phyloP scores from a whole-genome alignment of 2,113 vertebrate species.

The Proteles cristata region DNA sequence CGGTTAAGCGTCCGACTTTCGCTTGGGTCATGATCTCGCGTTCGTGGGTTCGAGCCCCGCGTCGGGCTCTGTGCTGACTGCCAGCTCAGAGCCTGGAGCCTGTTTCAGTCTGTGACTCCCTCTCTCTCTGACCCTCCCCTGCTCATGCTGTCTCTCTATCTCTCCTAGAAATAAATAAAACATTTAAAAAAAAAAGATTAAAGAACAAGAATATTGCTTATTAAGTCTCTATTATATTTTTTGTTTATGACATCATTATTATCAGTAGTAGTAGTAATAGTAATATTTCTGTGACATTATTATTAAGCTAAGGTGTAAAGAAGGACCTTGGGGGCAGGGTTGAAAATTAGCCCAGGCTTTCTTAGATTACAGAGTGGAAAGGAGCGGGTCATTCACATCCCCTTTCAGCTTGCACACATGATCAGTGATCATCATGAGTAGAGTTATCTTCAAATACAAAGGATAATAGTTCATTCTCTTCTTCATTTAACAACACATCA shows the following conservation, averaged over 20 bases:
- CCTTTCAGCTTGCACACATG: not conserved
- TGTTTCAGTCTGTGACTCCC: no score
- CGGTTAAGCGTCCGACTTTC: no score
- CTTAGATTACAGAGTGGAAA: not conserved
- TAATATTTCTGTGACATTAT: not conserved
- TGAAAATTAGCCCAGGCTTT: constrained; percentile 38
- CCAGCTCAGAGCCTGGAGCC: no score
- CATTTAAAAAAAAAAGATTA: no score
- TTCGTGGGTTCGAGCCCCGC: no score
- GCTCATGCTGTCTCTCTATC: no score
- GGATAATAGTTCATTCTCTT: constrained; percentile 45
- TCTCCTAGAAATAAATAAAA: no score
- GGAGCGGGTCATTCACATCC: not conserved
- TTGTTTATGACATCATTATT: not conserved
- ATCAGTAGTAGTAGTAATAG: not conserved
- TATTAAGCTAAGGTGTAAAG: not conserved
- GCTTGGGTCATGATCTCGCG: no score
- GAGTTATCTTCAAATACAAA: constrained; percentile 38
- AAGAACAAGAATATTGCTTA: not conserved
- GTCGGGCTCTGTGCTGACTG: no score
- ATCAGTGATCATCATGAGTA: not conserved
- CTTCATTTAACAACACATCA: constrained; percentile 13
- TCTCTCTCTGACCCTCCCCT: no score
- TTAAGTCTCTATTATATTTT: not conserved
- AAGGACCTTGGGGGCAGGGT: not conserved